Evolutionary conservation across 1,140 invertebrate genomes (phyloP), one percentile per base, ranked within the genome.

Genomic region (Ostrea denselamellosa): DNA sequence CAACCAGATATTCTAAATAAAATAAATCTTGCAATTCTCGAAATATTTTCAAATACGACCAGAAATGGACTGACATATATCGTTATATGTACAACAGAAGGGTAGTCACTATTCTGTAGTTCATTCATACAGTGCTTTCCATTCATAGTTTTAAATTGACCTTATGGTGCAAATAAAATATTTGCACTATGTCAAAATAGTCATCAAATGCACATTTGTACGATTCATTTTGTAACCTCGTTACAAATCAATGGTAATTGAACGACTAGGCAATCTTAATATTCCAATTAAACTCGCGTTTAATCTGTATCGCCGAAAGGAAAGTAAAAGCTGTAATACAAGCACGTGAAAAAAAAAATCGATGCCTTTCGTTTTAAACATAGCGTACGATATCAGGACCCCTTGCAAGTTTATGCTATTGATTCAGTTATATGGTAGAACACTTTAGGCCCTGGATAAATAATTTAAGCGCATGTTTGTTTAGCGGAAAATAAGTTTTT

Each of bases 281-380:
- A 77, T 77, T 77, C 68, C 68, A 77, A 77, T 77, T 77, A 77
- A 77, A 77, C 68, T 77, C 68, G 68, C 68, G 68, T 77, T 77
- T 77, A 77, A 77, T 9, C 68, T 77, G 68, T 28, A 77, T 77
- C 9, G 68, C 68, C 68, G 25, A 77, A 77, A 77, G 68, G 28
- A 77, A 77, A 77, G 68, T 77, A 77, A 77, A 77, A 77, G 68
- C 25, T 77, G n/a, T 77, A 28, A 28, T 19, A 62, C 58, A 62
- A 77, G 25, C 68, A 14, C 68, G 68, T 34, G 68, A 25, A 25
- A 34, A 77, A 44, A 44, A 77, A 77, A 77, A 77, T 77, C 68
- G 68, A 77, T 77, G 68, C 14, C 28, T 77, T 77, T 77, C 68
- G 68, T 77, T 77, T 77, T 77, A 77, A 77, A 77, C 68, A 77